phyloP scores from a whole-genome alignment of 1,140 invertebrate genomes.

The Drosophila triauraria region DNA sequence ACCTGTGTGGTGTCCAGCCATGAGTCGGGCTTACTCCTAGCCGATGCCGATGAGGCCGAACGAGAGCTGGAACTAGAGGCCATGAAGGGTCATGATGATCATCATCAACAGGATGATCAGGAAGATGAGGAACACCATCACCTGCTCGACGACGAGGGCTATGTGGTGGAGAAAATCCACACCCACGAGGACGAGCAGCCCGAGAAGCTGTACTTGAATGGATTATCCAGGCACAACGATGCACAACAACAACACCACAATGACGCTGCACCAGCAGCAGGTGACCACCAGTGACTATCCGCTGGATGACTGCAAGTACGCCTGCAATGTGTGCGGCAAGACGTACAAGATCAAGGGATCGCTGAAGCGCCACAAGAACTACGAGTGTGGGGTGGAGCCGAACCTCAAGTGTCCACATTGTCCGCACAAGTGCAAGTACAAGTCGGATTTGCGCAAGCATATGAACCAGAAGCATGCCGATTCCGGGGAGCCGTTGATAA shows the following conservation, averaged over 20 bases:
- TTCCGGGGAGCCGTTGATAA: conserved; percentile 39
- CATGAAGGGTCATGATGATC: conserved; percentile 56
- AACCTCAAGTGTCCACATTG: conserved; percentile 79
- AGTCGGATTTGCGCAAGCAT: conserved; percentile 82
- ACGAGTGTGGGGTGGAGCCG: conserved; percentile 88
- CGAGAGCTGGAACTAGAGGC: conserved; percentile 63
- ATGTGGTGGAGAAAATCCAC: conserved; percentile 45
- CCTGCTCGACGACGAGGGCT: conserved; percentile 46
- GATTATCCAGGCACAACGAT: conserved; percentile 36
- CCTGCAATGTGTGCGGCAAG: conserved; percentile 86
- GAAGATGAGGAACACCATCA: conserved; percentile 39
- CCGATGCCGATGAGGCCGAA: conserved; percentile 68
- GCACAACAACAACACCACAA: conserved; percentile 58
- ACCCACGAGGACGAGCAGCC: conserved; percentile 15
- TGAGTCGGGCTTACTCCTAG: conserved; percentile 62
- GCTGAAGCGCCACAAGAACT: conserved; percentile 87
- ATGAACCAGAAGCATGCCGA: conserved; percentile 81
- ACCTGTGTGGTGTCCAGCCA: conserved; percentile 57
- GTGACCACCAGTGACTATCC: conserved; percentile 46
- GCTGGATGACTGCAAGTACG: conserved; percentile 79
- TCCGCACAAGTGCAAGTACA: conserved; percentile 84
- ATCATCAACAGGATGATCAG: conserved; percentile 25
- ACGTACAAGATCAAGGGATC: conserved; percentile 87
- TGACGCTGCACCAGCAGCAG: conserved; percentile 59
- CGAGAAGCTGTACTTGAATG: conserved; percentile 63